Percentiles rank a stretch among this genome's conserved stretches.
These are phyloP conservation scores for Buceros bicornis DNA, from an alignment of 2,797 vertebrate species.

Conservation along the genomic window DNA sequence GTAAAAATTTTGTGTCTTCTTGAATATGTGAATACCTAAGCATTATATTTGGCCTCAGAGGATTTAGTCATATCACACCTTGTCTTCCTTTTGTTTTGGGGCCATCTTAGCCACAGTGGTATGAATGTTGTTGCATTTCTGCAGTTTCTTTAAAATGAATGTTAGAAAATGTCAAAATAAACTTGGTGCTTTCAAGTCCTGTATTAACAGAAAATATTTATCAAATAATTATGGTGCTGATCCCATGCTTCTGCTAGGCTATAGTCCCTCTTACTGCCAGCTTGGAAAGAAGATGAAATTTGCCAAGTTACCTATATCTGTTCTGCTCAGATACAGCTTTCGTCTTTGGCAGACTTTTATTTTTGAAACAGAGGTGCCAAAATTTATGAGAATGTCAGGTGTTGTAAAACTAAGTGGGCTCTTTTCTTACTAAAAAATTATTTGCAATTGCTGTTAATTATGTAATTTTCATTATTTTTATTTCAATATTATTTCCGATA, in stretches of 20 bases:
- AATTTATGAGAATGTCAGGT: background rate
- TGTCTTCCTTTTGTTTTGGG: background rate
- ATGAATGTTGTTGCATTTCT: background rate
- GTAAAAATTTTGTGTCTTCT: slow-evolving; percentile 56
- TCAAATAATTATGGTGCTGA: background rate
- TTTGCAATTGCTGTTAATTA: background rate
- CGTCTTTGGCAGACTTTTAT: background rate
- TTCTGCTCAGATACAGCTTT: background rate
- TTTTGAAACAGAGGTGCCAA: background rate
- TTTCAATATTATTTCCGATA: background rate
- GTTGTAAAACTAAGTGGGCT: background rate
- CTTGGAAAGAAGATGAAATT: background rate
- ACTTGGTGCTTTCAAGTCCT: background rate
- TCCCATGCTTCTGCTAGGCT: background rate
- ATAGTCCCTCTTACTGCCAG: background rate
- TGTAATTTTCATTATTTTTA: background rate
- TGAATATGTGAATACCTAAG: background rate
- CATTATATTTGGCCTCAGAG: background rate
- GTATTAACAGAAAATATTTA: background rate
- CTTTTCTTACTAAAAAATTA: background rate
- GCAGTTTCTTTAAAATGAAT: background rate
- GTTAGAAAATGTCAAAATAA: background rate
- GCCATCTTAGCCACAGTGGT: background rate
- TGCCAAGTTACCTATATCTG: background rate
- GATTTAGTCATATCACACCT: background rate